These are phyloP conservation scores for Psephotus haematonotus DNA, from an alignment of 2,113 vertebrate species.

Conservation along the genomic window DNA sequence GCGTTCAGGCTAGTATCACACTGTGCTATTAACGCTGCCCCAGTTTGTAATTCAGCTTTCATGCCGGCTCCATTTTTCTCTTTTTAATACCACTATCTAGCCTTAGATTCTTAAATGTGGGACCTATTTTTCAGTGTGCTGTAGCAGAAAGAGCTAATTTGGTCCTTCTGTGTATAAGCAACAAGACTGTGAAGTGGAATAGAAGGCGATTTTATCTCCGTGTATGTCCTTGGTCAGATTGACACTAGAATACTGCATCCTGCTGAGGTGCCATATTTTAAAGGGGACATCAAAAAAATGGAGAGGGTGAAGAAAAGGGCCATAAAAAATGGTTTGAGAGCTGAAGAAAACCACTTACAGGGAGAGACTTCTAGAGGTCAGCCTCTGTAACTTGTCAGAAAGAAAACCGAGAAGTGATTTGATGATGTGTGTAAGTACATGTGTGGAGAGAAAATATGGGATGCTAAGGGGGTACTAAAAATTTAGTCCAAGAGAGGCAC, in stretches of 20 bases:
- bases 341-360: constrained; percentile 26
- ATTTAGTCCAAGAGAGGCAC: background rate
- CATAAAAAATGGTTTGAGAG: constrained; percentile 52
- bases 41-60: constrained; percentile 34
- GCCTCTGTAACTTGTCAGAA: constrained; percentile 41
- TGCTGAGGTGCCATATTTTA: constrained; percentile 59
- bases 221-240: background rate
- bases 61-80: constrained; percentile 47
- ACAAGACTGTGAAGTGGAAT: constrained; percentile 25
- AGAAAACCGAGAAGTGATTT: constrained; percentile 33
- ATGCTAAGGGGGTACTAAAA: background rate
- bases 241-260: constrained; percentile 22
- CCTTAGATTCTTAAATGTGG: constrained; percentile 15
- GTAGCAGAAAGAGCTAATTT: constrained; percentile 56
- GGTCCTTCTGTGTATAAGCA: constrained; percentile 36
- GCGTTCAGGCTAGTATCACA: background rate
- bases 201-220: constrained; percentile 15
- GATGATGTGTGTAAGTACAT: constrained; percentile 25
- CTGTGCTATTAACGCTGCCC: constrained; percentile 37
- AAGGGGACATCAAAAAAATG: constrained; percentile 47
- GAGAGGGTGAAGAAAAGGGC: constrained; percentile 6
- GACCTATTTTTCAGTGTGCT: constrained; percentile 17
- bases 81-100: constrained; percentile 36
- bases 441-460: background rate
- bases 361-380: constrained; percentile 38